These are phyloP conservation scores for Ibidorhyncha struthersii DNA, from an alignment of 2,113 vertebrate genomes.

Conservation along the genomic window DNA sequence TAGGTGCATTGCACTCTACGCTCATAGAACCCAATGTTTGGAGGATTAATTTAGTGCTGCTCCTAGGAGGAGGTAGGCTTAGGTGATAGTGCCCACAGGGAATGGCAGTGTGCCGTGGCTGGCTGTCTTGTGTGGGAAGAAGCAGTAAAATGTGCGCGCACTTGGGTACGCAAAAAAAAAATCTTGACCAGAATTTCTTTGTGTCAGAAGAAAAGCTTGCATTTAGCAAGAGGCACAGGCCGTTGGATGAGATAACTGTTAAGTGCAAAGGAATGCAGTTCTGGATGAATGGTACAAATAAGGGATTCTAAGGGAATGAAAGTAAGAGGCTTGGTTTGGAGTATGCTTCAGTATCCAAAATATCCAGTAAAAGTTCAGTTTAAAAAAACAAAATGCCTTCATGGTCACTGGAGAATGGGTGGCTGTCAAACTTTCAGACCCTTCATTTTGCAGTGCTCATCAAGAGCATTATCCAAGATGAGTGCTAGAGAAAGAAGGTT, in stretches of 20 bases:
- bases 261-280: not conserved
- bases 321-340: not conserved
- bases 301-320: not conserved
- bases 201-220: not conserved
- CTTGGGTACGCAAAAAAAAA: not conserved
- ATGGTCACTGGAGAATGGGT: not conserved
- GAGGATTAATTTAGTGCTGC: not conserved
- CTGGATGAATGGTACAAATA: not conserved
- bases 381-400: not conserved
- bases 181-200: not conserved
- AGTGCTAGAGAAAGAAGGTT: not conserved
- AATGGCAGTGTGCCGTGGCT: not conserved
- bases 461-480: not conserved
- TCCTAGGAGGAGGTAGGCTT: not conserved
- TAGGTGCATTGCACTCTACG: fast-evolving
- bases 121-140: not conserved
- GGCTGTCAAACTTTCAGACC: not conserved
- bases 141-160: fast-evolving
- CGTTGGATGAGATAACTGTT: not conserved
- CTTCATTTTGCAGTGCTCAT: not conserved
- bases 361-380: not conserved
- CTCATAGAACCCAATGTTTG: fast-evolving
- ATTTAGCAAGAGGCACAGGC: not conserved
- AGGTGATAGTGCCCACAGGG: not conserved
- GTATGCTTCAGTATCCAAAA: not conserved